Conservation (phyloP, 2,113 vertebrate genomes). For the Phalacrocorax aristotelis region DNA sequence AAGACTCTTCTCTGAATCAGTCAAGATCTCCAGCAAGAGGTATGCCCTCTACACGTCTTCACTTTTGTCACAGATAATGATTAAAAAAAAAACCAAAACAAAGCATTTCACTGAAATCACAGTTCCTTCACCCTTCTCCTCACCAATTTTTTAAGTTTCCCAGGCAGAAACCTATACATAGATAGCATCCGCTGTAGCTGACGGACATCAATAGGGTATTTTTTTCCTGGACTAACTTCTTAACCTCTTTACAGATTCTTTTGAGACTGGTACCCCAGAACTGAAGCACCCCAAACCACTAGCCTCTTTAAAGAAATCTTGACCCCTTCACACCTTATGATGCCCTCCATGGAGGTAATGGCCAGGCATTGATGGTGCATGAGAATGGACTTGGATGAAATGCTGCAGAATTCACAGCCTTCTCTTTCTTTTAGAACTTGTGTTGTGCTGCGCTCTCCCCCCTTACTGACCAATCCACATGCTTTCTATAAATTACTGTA, state of each 20-base stretch:
- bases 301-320: not conserved
- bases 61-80: not conserved
- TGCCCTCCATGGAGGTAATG: not conserved
- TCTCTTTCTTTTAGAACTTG: not conserved
- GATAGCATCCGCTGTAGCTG: not conserved
- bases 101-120: not conserved
- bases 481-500: slow-evolving; percentile 42
- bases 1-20: not conserved
- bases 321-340: not conserved
- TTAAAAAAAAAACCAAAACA: not conserved
- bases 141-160: not conserved
- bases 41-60: not conserved
- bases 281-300: not conserved
- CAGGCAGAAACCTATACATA: not conserved
- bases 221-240: not conserved
- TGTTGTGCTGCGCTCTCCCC: not conserved
- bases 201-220: rapidly evolving
- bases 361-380: not conserved
- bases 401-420: not conserved
- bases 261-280: not conserved
- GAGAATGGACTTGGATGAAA: not conserved
- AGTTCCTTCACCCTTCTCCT: not conserved
- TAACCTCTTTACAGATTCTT: not conserved
- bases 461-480: not conserved
- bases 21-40: not conserved